Conservation (phyloP, 2,113 vertebrate species). For the Desmodus rotundus region DNA sequence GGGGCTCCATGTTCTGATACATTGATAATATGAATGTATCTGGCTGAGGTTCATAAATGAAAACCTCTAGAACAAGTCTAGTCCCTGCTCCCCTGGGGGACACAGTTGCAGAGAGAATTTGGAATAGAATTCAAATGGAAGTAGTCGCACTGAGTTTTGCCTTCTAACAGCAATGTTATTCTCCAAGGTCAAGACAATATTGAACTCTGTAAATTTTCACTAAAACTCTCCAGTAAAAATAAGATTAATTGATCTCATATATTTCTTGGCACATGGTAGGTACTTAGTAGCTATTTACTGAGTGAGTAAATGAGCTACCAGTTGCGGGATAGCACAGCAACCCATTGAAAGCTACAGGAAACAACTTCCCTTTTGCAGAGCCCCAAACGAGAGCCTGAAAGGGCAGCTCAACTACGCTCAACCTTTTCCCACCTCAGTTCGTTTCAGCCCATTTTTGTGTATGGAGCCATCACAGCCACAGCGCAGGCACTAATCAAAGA, state of each 20-base stretch:
- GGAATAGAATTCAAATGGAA: not conserved
- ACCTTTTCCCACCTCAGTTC: not conserved
- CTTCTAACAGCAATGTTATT: not conserved
- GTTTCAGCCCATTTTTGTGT: not conserved
- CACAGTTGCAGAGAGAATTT: not conserved
- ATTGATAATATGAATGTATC: slow-evolving; percentile 1
- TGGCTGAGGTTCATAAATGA: not conserved
- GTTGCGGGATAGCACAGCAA: not conserved
- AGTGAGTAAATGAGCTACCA: slow-evolving; percentile 27
- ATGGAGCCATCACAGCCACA: not conserved
- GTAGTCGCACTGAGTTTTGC: not conserved
- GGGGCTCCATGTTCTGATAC: not conserved
- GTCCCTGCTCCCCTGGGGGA: not conserved
- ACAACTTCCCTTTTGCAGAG: not conserved
- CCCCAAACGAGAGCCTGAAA: not conserved
- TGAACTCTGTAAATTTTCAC: not conserved
- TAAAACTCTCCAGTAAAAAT: slow-evolving; percentile 6
- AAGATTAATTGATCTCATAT: not conserved
- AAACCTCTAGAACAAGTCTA: not conserved
- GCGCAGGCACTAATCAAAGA: not conserved
- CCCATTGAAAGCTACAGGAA: not conserved
- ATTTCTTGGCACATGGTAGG: not conserved
- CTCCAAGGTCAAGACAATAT: not conserved
- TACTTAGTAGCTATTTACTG: not conserved
- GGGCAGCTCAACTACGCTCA: not conserved